Percentiles rank a stretch among this genome's conserved stretches.
These are phyloP conservation scores for Octomys mimax DNA, from an alignment of 2,797 vertebrate genomes.

Conservation along the genomic window DNA sequence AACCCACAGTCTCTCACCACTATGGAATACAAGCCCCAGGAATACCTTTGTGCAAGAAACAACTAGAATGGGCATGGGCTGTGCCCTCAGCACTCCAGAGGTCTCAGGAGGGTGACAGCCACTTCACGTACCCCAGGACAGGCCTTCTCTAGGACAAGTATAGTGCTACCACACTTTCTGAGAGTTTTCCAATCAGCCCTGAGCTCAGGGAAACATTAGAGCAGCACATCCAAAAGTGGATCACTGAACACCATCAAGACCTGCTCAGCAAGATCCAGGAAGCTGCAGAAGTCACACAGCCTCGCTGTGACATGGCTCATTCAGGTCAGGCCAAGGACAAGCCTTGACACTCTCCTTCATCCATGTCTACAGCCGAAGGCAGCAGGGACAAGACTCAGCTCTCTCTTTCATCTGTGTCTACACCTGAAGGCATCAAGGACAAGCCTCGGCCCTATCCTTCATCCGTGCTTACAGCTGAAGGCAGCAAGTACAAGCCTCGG, in stretches of 20 bases:
- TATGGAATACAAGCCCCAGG: neutral
- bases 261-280: neutral
- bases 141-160: neutral
- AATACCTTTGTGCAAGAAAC: neutral
- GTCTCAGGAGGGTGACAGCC: no score
- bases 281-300: neutral
- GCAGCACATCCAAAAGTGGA: constrained; percentile 52
- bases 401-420: no score
- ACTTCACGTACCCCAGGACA: neutral
- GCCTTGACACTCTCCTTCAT: neutral
- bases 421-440: no score
- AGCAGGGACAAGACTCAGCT: no score
- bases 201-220: constrained; percentile 44
- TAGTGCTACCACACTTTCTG: neutral
- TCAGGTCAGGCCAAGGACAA: neutral
- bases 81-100: no score
- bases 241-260: neutral
- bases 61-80: no score
- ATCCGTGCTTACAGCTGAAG: no score
- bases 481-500: no score
- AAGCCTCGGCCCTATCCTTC: no score
- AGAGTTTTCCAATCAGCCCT: constrained; percentile 2
- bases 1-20: neutral
- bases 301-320: neutral
- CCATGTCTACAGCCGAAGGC: neutral